Evolutionary conservation across 2,797 vertebrate species (phyloP), one percentile per base, ranked within the genome.

Genomic region (Pseudocheirus occidentalis): DNA sequence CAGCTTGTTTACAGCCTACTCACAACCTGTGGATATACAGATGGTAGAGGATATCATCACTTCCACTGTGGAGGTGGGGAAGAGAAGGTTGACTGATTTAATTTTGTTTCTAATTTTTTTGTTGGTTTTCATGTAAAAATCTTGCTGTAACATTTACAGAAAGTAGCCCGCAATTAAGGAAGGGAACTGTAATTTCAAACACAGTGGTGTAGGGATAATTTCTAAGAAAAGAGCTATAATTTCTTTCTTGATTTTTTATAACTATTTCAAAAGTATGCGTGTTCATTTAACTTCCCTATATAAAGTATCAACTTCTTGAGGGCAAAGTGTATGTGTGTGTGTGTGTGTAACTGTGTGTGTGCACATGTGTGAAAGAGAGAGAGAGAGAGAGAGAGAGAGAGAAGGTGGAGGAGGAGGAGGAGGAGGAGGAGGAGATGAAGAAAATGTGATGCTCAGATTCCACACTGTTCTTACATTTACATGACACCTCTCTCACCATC

Each of bases 1-100:
- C 97, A 98, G 95, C 94, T 97, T 96, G 95, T 97, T 93, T 92
- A 89, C 94, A 94, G 96, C 97, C 97, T 92, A 96, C 96, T 97
- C 94, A 87, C 94, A 97, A 94, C 89, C 93, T 96, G 96, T 1
- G 13, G 57, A 93, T 55, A 57, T 92, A 28, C 98, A 98, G 97
- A 97, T 97, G 97, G 97, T 54, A n/a, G 73, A 95, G 97, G 97
- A 94, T 94, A 95, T 94, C 96, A 97, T 93, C 96, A 11, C 94
- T 97, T 98, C 98, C 96, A 95, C 97, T 92, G 0, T 56, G 93
- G 96, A 66, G 56, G 59, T 59, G 40, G 93, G 89, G 93, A 50
- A 52, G 55, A 93, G 55, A 93, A 89, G 90, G 93, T 90, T 59
- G 34, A 81, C 91, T 93, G 90, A 34, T 81, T 95, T 91, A 57